phyloP scores from a whole-genome alignment of 2,113 vertebrate genomes.

The Podarcis cretensis region DNA sequence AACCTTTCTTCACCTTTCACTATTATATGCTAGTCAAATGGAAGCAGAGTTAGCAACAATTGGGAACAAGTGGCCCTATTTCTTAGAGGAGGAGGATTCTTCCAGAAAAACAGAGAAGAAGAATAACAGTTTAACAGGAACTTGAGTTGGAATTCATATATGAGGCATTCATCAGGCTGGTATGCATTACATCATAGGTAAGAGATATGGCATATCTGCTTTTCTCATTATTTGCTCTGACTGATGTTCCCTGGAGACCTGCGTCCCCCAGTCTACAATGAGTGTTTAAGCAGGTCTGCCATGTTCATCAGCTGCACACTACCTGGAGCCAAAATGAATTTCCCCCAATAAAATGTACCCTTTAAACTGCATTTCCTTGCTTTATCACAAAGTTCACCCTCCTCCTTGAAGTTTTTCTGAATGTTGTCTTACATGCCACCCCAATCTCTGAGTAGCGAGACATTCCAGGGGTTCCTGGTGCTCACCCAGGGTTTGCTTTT shows the following conservation, averaged over 20 bases:
- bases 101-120: neutral
- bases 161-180: neutral
- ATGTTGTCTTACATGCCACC: neutral
- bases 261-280: neutral
- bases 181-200: neutral
- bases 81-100: neutral
- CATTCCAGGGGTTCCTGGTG: too few species aligned
- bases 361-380: neutral
- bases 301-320: neutral
- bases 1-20: neutral
- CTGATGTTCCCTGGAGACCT: neutral
- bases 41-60: neutral
- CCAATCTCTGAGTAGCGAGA: too few species aligned
- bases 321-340: neutral
- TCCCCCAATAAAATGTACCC: slow-evolving; percentile 24
- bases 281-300: neutral
- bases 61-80: neutral
- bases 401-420: neutral
- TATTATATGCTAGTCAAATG: neutral
- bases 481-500: too few species aligned
- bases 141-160: neutral
- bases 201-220: neutral
- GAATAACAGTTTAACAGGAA: slow-evolving; percentile 25
- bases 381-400: neutral
- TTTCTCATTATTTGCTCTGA: neutral